Evolutionary conservation across 2,888 invertebrate genomes (phyloP), one percentile per base, ranked within the genome.

Genomic region (Amitus sp.): DNA sequence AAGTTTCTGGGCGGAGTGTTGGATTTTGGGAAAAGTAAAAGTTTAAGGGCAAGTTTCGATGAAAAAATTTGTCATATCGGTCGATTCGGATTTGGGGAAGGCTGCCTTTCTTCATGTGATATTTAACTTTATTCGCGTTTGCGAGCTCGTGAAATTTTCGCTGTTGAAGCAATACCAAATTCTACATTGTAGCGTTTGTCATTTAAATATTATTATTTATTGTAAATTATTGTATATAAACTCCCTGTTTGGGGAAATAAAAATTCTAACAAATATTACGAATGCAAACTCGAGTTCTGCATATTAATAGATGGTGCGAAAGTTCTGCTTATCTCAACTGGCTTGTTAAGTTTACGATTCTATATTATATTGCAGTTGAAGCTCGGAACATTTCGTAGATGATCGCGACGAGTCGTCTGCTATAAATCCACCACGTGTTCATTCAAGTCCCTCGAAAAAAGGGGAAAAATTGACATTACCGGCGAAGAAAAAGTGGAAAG

Each of bases 361-460:
- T 43, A 43, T 23, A 43, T 23, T 20, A 20, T 23, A 43, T 23
- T 7, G 23, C 23, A 23, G 20, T 43, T 43, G 43, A 23, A 43
- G 27, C 43, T 43, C 43, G 6, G 23, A 12, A 43, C 43, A 43
- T 2, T 43, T 12, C 7, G 23, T 2, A 7, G 18, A 43, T 2
- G 43, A 43, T 43, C 43, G 43, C 27, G 13, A 43, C 43, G 43
- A 43, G 23, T 20, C 43, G 43, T 43, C 43, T 27, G 1, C 23
- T 43, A 65, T 59, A 68, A 66, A 78, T 78, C 78, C 78, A 78
- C 78, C 75, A 78, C 76, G 78, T 78, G 78, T 78, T 78, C 78
- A 77, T 67, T 68, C 70, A 66, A 71, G 51, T 54, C 49, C 45
- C 47, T 40, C 30, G 50, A 52, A 47, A 20, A 15, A 47, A 27